Base-by-base conservation (phyloP, 2,797 vertebrate species). In the Xenentodon cancila region DNA sequence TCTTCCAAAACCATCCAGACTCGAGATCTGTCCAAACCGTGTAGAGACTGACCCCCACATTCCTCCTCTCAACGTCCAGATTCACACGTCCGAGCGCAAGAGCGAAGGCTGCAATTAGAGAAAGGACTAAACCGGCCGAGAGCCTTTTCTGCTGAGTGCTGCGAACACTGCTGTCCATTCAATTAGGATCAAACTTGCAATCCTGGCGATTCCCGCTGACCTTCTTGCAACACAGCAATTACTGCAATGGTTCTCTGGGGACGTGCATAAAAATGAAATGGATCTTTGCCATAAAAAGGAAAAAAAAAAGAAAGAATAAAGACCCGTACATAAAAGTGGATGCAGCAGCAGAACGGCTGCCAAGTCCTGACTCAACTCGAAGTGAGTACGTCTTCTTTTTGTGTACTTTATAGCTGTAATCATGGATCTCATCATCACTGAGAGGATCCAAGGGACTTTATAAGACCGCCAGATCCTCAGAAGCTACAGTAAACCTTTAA, bases 161-260 rank as follows among this genome's bases (percentile, higher is more conserved):
- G 69, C 53, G 73, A 84, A 83, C 75, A 1, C 61, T 0, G 63
- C 68, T 16, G 60, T 76, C 77, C 73, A 75, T 80, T 89, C 77
- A 86, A 85, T 86, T 79, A 85, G 80, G 74, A 75, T 73, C 60
- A 53, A 84, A 87, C 61, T 73, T 86, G 86, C 85, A 84, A 73
- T 77, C 60, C 67, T 43, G 73, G 79, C 75, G 21, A 68, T 87
- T 88, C 84, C 60, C 59, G 11, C 49, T 73, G 84, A 90, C 85
- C 79, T 82, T 88, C 80, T 61, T 53, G 75, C 86, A 84, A 79
- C 64, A 57, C 75, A 53, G 84, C 87, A 80, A 89, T 88, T 84
- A 87, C 82, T 16, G 46, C 78, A 61, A 78, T 42, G 11, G 27
- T 75, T 75, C 81, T 82, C 70, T 19, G 64, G 82, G 75, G 79